Conservation (phyloP, 1,140 invertebrate genomes). For the Macrosteles quadrilineatus region DNA sequence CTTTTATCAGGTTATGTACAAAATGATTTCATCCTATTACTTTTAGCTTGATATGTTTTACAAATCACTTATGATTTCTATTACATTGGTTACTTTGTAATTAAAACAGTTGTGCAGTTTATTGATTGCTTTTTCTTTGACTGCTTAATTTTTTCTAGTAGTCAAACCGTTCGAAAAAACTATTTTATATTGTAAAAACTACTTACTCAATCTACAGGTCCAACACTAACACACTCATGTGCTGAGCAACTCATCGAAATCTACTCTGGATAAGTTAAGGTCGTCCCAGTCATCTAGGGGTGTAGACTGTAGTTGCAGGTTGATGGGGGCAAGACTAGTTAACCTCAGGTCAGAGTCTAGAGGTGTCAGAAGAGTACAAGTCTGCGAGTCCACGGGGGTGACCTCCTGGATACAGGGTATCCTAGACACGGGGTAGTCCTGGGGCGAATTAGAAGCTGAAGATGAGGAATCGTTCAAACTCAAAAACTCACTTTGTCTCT, state of each 20-base stretch:
- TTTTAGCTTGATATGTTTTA: too few relatives aligned
- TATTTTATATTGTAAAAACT: too few relatives aligned
- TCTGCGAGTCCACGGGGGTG: not conserved
- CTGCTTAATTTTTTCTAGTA: too few relatives aligned
- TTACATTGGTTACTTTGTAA: too few relatives aligned
- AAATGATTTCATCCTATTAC: too few relatives aligned
- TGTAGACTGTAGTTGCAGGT: not conserved
- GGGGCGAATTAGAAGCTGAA: not conserved
- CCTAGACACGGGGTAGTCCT: not conserved
- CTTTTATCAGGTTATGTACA: too few relatives aligned
- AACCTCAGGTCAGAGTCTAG: not conserved
- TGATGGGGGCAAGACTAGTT: not conserved
- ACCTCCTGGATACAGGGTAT: too few relatives aligned
- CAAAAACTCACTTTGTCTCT: not conserved
- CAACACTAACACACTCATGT: not conserved
- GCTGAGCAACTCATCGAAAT: constrained; percentile 10
- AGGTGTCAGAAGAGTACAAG: not conserved
- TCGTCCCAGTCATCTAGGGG: constrained; percentile 12
- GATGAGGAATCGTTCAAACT: not conserved
- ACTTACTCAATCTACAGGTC: too few relatives aligned
- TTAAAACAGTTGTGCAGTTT: too few relatives aligned
- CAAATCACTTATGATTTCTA: too few relatives aligned
- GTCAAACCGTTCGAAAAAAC: too few relatives aligned
- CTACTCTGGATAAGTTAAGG: constrained; percentile 6
- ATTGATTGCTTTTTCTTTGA: too few relatives aligned